Evolutionary conservation across 2,888 invertebrate genomes (phyloP).

Genomic region (Hypselothyrea guttata): DNA sequence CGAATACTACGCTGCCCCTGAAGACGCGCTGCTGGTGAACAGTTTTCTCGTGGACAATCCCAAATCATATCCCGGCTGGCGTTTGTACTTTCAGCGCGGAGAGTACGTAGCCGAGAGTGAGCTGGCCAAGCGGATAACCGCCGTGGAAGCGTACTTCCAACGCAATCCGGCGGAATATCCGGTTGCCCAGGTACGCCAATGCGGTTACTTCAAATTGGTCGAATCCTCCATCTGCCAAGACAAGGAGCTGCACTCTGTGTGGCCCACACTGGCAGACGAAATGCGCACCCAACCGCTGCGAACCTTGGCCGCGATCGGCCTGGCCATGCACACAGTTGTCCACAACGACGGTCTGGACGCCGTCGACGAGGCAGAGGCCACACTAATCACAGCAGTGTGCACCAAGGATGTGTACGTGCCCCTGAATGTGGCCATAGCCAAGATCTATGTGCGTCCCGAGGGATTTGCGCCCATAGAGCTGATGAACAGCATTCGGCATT

Average conservation of each 20-base stretch:
- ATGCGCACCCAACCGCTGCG: constrained; percentile 87
- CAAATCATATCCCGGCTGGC: constrained; percentile 87
- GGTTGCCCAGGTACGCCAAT: constrained; percentile 47
- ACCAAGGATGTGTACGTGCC: constrained; percentile 50
- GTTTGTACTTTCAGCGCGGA: constrained; percentile 89
- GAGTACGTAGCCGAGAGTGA: constrained; percentile 83
- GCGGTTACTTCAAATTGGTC: constrained; percentile 82
- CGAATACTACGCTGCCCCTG: constrained; percentile 67
- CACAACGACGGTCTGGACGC: constrained; percentile 47
- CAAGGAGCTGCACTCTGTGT: constrained; percentile 84
- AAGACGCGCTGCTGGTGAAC: constrained; percentile 58
- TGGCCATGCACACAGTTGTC: constrained; percentile 85
- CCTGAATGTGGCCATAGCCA: constrained; percentile 48
- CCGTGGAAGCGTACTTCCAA: constrained; percentile 84
- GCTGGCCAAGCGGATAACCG: constrained; percentile 83
- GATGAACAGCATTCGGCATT: constrained; percentile 50
- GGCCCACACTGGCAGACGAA: constrained; percentile 87
- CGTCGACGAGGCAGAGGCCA: constrained; percentile 31
- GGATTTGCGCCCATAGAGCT: constrained; percentile 87
- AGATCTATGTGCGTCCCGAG: constrained; percentile 84
- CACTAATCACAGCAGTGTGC: not conserved
- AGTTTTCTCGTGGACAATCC: constrained; percentile 66
- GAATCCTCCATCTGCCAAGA: constrained; percentile 84
- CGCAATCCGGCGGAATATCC: constrained; percentile 63
- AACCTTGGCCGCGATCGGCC: constrained; percentile 87